These are phyloP conservation scores for Amblyjoppa proteus DNA, from an alignment of 2,888 invertebrate genomes.

Conservation along the genomic window DNA sequence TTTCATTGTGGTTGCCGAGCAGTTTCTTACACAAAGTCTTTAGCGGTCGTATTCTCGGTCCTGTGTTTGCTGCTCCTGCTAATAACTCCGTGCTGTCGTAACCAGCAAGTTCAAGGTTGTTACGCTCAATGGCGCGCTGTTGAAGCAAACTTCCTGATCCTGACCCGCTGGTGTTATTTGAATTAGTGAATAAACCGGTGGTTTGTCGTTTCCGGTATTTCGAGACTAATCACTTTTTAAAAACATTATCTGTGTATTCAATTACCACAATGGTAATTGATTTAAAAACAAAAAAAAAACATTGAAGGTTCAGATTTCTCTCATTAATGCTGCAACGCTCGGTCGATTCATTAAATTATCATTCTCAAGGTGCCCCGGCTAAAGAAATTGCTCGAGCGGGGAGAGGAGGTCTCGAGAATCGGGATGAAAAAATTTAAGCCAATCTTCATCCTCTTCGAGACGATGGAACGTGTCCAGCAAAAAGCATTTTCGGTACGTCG, in stretches of 20 bases:
- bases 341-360: constrained; percentile 18
- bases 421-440: neutral
- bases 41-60: constrained; percentile 25
- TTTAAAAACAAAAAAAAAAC: neutral
- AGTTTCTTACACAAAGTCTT: constrained; percentile 7
- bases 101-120: constrained; percentile 78
- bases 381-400: neutral
- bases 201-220: constrained; percentile 66
- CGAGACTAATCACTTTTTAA: constrained; percentile 11
- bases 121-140: constrained; percentile 72
- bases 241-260: constrained; percentile 16
- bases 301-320: constrained; percentile 9
- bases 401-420: neutral
- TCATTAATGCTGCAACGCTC: neutral
- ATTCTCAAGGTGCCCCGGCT: neutral
- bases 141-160: constrained; percentile 70
- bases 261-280: constrained; percentile 21
- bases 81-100: constrained; percentile 52
- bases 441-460: neutral
- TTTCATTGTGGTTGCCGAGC: constrained; percentile 1
- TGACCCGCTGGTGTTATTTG: constrained; percentile 62
- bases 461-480: neutral
- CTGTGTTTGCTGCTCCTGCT: constrained; percentile 28
- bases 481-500: neutral
- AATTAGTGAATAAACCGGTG: constrained; percentile 62